Conservation (phyloP, 2,888 invertebrate genomes). For the Shargacucullia verbasci region DNA sequence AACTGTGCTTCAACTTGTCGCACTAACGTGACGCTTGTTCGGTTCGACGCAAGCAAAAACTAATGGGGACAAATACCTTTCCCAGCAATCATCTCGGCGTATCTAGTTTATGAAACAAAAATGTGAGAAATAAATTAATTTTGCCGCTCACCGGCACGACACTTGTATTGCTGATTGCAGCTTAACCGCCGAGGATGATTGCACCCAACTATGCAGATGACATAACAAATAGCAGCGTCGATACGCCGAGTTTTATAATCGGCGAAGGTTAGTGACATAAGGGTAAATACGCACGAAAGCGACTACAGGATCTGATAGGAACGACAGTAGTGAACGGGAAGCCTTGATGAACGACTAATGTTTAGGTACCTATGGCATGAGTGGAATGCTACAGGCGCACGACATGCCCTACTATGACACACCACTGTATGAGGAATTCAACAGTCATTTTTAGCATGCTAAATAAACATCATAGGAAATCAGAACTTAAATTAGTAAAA, state of each 20-base stretch:
- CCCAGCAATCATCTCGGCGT: conserved; percentile 64
- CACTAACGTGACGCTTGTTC: conserved; percentile 32
- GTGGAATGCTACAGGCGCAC: conserved; percentile 75
- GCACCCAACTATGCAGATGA: conserved; percentile 35
- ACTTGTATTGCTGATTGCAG: conserved; percentile 45
- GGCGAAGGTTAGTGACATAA: conserved; percentile 68
- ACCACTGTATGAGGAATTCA: conserved; percentile 49
- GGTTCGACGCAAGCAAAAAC: conserved; percentile 52
- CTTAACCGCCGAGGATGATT: conserved; percentile 40
- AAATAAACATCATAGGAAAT: conserved; percentile 21
- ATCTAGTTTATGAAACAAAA: conserved; percentile 60
- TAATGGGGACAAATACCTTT: conserved; percentile 67
- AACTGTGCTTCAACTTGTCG: conserved; percentile 51
- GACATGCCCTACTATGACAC: conserved; percentile 62
- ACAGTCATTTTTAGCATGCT: conserved; percentile 20
- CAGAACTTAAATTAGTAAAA: background rate
- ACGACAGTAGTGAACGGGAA: conserved; percentile 64
- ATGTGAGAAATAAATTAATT: conserved; percentile 65
- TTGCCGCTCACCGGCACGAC: conserved; percentile 34
- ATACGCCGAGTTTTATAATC: conserved; percentile 38
- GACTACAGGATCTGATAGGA: conserved; percentile 55
- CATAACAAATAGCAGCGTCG: conserved; percentile 31
- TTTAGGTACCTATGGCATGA: conserved; percentile 59
- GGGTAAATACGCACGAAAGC: conserved; percentile 69
- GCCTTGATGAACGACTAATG: conserved; percentile 65